A percentile compares a stretch with the other conserved stretches of the same genome.
phyloP scores from a whole-genome alignment of 2,888 invertebrate species.

The Microdon myrmicae region DNA sequence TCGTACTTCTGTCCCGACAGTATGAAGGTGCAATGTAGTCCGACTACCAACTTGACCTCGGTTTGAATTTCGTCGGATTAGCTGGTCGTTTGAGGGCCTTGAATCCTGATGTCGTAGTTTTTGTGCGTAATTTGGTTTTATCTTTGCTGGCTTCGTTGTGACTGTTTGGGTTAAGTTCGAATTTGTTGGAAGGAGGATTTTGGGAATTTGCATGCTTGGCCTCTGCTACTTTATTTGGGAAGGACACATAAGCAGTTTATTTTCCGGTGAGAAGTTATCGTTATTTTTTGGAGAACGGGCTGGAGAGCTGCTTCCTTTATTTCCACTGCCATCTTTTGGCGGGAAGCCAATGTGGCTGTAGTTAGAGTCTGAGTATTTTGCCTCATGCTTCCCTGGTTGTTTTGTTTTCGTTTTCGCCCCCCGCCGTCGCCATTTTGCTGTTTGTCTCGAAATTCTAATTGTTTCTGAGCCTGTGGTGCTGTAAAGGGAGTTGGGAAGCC shows the following conservation, averaged over 20 bases:
- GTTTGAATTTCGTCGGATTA: no score
- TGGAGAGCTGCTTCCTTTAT: no score
- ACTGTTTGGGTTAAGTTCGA: neutral
- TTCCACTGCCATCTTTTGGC: no score
- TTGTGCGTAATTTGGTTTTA: conserved; percentile 1
- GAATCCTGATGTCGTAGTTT: conserved; percentile 4
- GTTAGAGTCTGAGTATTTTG: no score
- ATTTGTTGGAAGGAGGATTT: neutral
- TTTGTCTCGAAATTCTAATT: no score
- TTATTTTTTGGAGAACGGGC: no score
- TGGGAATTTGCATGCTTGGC: no score
- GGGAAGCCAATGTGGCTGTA: no score
- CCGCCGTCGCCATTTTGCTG: conserved; percentile 4
- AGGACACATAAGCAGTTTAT: no score
- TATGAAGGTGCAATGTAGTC: neutral
- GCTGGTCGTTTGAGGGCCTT: conserved; percentile 9
- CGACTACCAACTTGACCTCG: conserved; percentile 10
- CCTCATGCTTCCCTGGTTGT: no score
- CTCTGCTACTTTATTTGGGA: no score
- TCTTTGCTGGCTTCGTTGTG: conserved; percentile 7
- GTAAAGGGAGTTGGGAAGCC: conserved; percentile 39
- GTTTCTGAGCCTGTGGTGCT: conserved; percentile 29
- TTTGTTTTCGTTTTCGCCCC: no score
- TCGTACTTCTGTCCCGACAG: conserved; percentile 12
- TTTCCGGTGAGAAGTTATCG: neutral